phyloP scores from a whole-genome alignment of 2,797 vertebrate genomes.

The Champsocephalus esox region DNA sequence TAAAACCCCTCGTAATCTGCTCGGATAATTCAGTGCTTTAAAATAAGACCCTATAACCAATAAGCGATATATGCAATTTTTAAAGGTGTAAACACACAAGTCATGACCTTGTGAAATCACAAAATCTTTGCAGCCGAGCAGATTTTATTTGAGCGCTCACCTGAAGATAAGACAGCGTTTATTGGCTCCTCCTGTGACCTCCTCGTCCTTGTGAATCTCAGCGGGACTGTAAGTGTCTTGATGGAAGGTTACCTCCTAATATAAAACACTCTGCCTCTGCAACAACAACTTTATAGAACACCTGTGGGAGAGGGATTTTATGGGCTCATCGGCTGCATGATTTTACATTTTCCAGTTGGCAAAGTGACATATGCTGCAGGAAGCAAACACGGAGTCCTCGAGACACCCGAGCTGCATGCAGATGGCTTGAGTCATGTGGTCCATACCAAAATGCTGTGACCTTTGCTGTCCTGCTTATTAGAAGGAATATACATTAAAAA shows the following conservation, averaged over 20 bases:
- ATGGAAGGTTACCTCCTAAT: slow-evolving; percentile 74
- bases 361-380: slow-evolving; percentile 78
- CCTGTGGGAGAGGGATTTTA: slow-evolving; percentile 75
- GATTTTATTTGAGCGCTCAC: slow-evolving; percentile 72
- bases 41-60: slow-evolving; percentile 67
- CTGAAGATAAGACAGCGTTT: slow-evolving; percentile 69
- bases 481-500: background rate
- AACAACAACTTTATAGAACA: slow-evolving; percentile 80
- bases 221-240: slow-evolving; percentile 66
- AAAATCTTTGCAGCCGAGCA: slow-evolving; percentile 53
- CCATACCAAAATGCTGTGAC: slow-evolving; percentile 22
- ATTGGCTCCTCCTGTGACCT: slow-evolving; percentile 67
- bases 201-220: slow-evolving; percentile 74
- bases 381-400: slow-evolving; percentile 64
- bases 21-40: slow-evolving; percentile 67
- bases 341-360: slow-evolving; percentile 82
- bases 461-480: slow-evolving; percentile 16
- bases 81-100: slow-evolving; percentile 69
- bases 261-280: slow-evolving; percentile 77
- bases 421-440: slow-evolving; percentile 32
- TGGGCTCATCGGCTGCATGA: slow-evolving; percentile 67
- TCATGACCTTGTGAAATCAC: slow-evolving; percentile 69
- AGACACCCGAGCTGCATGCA: slow-evolving; percentile 37
- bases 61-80: slow-evolving; percentile 48
- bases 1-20: slow-evolving; percentile 55